Percentiles rank a stretch among this genome's conserved stretches.
Evolutionary conservation across 2,888 invertebrate species (phyloP).

Genomic region (Chaitophorus viminalis): DNA sequence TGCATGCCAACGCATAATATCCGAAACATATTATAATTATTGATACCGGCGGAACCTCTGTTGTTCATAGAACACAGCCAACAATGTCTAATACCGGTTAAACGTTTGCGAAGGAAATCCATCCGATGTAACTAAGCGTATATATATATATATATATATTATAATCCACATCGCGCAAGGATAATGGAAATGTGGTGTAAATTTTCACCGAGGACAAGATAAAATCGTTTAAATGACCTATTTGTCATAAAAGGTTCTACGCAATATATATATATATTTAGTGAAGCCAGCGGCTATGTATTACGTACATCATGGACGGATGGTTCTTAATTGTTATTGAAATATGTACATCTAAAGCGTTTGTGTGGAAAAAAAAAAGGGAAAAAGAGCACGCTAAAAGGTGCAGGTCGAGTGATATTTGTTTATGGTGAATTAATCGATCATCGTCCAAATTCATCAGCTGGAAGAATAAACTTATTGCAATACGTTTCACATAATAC

Average conservation of each 20-base stretch:
- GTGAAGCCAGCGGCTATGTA: not conserved
- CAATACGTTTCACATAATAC: not conserved
- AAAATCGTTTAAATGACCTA: slow-evolving; percentile 53
- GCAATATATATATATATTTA: too few relatives aligned
- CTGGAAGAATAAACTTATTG: slow-evolving; percentile 15
- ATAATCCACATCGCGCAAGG: not conserved
- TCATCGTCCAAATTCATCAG: slow-evolving; percentile 1
- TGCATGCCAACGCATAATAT: not conserved
- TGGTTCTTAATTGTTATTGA: slow-evolving; percentile 22
- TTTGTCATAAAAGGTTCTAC: slow-evolving; percentile 37
- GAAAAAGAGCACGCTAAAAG: not conserved
- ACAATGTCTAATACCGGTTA: not conserved
- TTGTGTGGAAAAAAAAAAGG: not conserved
- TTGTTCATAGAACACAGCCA: not conserved
- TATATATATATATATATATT: too few relatives aligned
- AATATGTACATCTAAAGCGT: not conserved
- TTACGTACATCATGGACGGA: slow-evolving; percentile 14
- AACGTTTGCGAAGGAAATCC: not conserved
- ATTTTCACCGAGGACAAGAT: slow-evolving; percentile 46
- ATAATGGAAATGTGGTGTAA: slow-evolving; percentile 56
- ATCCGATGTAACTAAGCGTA: not conserved
- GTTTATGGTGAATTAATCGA: slow-evolving; percentile 22
- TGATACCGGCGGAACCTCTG: not conserved
- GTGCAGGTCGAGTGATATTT: not conserved
- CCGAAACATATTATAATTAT: not conserved